Evolutionary conservation across 2,797 vertebrate genomes (phyloP), one percentile per base, ranked within the genome.

Genomic region (Myotis planiceps): DNA sequence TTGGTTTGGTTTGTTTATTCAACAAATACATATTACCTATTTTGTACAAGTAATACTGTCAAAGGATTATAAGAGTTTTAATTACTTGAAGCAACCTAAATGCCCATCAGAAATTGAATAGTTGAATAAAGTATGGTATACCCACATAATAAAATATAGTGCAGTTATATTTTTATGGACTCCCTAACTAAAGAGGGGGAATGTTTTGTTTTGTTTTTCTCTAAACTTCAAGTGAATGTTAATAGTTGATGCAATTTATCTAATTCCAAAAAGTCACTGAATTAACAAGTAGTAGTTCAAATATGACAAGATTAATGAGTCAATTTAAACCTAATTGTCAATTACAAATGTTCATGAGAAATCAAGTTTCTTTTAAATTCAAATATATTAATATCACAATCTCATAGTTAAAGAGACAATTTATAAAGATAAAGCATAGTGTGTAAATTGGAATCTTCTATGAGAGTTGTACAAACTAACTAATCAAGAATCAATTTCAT

Each of bases 261-360:
- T 85, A 68, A 66, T 76, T 81, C 51, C 51, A 27, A 81, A 79
- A 85, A 32, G 45, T 47, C 12, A 74, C 5, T 37, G 34, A n/a
- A 37, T 90, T 60, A 80, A 39, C 37, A 93, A 47, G 2, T 80
- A 4, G 21, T 27, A 19, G 27, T 91, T 95, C 86, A 95, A 92
- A 76, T 90, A 80, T 72, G 58, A 45, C 12, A 85, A 71, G 29
- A 15, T 83, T 80, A 74, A 74, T 42, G 9, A 96, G 21, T 79
- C 51, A 66, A 60, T 80, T 72, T 55, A 39, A 92, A 95, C 69
- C 39, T 89, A 92, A 90, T 94, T 89, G 29, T 29, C 10, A 92
- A 27, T 65, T 68, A 32, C 2, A 58, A 89, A 58, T 19, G 82
- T 60, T 86, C 19, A 66, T 63, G 37, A 90, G 6, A 45, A 92